Evolutionary conservation across 2,113 vertebrate genomes (phyloP), one percentile per base, ranked within the genome.

Genomic region (Ameiurus melas): DNA sequence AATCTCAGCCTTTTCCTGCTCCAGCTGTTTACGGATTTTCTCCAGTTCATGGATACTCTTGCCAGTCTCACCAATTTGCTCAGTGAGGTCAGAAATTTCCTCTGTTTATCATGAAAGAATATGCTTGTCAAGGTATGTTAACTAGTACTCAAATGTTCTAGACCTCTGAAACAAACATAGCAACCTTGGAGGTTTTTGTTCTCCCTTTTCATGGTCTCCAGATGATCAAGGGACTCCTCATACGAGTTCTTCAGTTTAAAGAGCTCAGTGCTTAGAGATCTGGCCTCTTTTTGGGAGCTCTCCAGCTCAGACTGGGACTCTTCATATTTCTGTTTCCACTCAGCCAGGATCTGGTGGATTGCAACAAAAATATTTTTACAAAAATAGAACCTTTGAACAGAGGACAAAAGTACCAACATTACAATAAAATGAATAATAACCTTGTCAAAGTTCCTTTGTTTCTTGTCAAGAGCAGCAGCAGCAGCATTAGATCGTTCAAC

Each of bases 391-490:
- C 4, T 73, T 25, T 71, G 8, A 22, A 71, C n/a, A 55, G 8
- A 6, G 1, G n/a, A 12, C 64, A 75, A 22, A 12, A 25, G 1
- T 17, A 7, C 5, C 51, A 79, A 58, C 79, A 75, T 70, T n/a
- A 9, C 58, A 19, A 51, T 62, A 10, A 83, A 39, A 3, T 27
- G 12, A 60, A 60, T 22, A 60, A 55, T 36, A 55, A 95, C 95
- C 92, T 97, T 97, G 91, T 97, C 96, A 0, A 97, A 97, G 90
- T 97, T 97, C 80, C 94, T 96, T 93, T 97, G 96, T 85, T 96
- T 97, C 92, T 97, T 97, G 92, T 97, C 96, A 87, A 97, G 87
- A 82, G 93, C 92, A 0, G 96, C 96, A 0, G 96, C 96, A 0
- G 95, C 96, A 0, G 95, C 96, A 0, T 97, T 97, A 0, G 96